A percentile compares a stretch with the other conserved stretches of the same genome.
Evolutionary conservation across 2,888 invertebrate genomes (phyloP).

Genomic region (Philonicus albiceps): DNA sequence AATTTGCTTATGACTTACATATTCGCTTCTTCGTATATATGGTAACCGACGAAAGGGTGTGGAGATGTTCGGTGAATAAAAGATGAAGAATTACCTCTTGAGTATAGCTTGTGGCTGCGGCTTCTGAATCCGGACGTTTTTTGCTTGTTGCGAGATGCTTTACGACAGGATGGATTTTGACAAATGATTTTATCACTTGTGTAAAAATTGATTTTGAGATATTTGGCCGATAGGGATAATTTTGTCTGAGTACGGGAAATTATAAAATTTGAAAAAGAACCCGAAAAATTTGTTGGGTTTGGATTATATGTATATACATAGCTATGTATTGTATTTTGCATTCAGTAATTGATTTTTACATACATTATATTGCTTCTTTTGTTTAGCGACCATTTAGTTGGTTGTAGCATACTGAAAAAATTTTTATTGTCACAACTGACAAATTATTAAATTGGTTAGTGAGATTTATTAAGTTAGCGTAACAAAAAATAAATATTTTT

Average conservation of each 20-base stretch:
- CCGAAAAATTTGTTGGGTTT: background rate
- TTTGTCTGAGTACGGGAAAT: background rate
- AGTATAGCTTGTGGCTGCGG: background rate
- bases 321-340: background rate
- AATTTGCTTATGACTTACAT: conserved; percentile 1
- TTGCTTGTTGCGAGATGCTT: background rate
- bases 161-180: background rate
- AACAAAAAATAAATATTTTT: too few species aligned
- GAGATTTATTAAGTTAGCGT: too few species aligned
- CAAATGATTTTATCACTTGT: conserved; percentile 1
- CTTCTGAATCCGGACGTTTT: background rate
- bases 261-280: background rate
- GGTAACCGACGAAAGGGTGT: background rate
- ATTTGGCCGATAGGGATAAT: background rate
- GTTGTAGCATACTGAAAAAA: too few species aligned
- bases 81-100: conserved; percentile 7
- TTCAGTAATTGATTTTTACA: background rate
- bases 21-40: background rate
- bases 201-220: background rate
- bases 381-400: background rate
- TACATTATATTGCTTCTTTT: background rate
- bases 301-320: background rate
- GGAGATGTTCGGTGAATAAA: background rate
- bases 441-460: too few species aligned
- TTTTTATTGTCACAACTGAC: too few species aligned